These are phyloP conservation scores for Acronicta alni DNA, from an alignment of 2,888 invertebrate genomes.

Conservation along the genomic window DNA sequence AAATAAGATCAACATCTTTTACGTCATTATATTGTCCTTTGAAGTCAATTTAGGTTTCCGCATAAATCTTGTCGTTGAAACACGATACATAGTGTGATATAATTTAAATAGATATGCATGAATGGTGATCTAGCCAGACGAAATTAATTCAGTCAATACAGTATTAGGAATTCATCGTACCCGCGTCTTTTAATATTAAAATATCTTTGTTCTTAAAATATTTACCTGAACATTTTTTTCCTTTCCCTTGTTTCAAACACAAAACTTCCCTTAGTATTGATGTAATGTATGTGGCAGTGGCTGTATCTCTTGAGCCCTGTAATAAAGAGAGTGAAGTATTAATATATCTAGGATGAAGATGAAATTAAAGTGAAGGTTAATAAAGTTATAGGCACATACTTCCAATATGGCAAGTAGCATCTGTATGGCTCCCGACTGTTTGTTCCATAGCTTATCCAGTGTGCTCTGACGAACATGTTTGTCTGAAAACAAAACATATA, in stretches of 20 bases:
- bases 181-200: background rate
- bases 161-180: conserved; percentile 1
- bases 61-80: conserved; percentile 4
- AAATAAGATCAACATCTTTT: background rate
- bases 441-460: conserved; percentile 89
- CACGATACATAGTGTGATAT: conserved; percentile 11
- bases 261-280: conserved; percentile 90
- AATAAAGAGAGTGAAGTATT: conserved; percentile 54
- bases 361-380: background rate
- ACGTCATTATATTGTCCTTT: conserved; percentile 8
- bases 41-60: background rate
- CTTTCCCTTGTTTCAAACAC: conserved; percentile 88
- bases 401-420: conserved; percentile 88
- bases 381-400: conserved; percentile 75
- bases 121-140: conserved; percentile 6
- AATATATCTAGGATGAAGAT: background rate
- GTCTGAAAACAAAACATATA: conserved; percentile 78
- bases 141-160: background rate
- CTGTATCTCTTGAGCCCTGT: conserved; percentile 88
- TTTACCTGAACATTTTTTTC: conserved; percentile 84
- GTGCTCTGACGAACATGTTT: conserved; percentile 88
- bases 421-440: conserved; percentile 87
- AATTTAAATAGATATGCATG: conserved; percentile 5
- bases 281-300: conserved; percentile 87
- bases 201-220: conserved; percentile 8